These are phyloP conservation scores for Machaerirhynchus nigripectus DNA, from an alignment of 2,113 vertebrate species.

Conservation along the genomic window DNA sequence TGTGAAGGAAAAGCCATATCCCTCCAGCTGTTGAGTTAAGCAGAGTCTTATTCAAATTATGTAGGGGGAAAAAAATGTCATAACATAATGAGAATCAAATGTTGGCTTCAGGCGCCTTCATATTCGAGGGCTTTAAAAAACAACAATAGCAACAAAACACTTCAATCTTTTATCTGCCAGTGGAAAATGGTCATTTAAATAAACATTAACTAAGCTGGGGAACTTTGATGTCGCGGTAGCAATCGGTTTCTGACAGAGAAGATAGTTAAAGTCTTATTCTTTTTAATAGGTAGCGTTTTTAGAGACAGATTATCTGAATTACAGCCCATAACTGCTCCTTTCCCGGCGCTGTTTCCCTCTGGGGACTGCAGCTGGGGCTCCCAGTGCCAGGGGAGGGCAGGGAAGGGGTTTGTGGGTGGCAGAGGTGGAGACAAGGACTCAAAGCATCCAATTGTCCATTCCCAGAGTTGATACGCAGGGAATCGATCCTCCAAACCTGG, in stretches of 20 bases:
- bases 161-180: slow-evolving; percentile 12
- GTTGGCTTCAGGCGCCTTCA: slow-evolving; percentile 15
- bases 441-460: fast-evolving
- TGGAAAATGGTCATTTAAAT: slow-evolving; percentile 36
- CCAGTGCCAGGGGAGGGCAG: neutral
- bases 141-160: slow-evolving; percentile 40
- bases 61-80: slow-evolving; percentile 43
- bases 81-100: slow-evolving; percentile 67
- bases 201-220: slow-evolving; percentile 10
- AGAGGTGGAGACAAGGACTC: fast-evolving
- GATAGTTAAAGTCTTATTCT: neutral
- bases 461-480: fast-evolving
- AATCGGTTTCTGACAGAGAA: slow-evolving; percentile 12
- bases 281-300: neutral
- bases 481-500: neutral
- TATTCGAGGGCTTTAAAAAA: slow-evolving; percentile 34
- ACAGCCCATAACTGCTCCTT: neutral
- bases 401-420: neutral
- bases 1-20: neutral
- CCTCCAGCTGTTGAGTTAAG: slow-evolving; percentile 61
- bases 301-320: neutral
- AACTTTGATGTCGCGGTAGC: neutral
- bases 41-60: slow-evolving; percentile 66
- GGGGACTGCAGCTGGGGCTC: neutral
- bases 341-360: neutral